These are phyloP conservation scores for Pterocles gutturalis DNA, from an alignment of 2,113 vertebrate species.

Conservation along the genomic window DNA sequence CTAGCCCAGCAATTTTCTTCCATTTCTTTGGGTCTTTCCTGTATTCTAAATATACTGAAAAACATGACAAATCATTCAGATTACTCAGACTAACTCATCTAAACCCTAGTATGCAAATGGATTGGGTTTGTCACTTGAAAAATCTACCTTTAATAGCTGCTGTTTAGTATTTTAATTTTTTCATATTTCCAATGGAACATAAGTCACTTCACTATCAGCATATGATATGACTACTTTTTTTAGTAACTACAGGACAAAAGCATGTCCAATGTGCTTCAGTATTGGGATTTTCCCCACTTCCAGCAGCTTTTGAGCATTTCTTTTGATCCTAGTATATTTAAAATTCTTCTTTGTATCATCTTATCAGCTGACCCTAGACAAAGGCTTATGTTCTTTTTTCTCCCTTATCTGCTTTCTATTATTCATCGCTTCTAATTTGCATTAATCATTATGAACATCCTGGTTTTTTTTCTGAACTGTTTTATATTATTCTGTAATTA, in stretches of 20 bases:
- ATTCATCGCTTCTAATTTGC: not conserved
- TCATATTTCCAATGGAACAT: not conserved
- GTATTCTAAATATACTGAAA: not conserved
- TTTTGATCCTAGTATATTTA: not conserved
- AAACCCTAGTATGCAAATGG: not conserved
- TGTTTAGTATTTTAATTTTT: not conserved
- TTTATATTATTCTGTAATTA: not conserved
- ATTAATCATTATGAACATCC: not conserved
- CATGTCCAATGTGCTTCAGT: not conserved
- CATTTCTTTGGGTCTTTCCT: not conserved
- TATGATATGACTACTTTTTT: not conserved
- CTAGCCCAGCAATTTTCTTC: not conserved
- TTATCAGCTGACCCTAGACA: not conserved
- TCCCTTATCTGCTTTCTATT: not conserved
- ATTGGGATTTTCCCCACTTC: not conserved
- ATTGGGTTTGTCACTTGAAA: not conserved
- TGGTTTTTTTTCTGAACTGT: not conserved
- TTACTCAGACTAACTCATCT: not conserved
- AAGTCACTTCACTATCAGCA: not conserved
- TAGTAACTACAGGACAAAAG: not conserved
- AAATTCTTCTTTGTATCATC: not conserved
- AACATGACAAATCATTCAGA: not conserved
- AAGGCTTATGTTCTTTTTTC: not conserved
- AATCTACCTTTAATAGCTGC: not conserved
- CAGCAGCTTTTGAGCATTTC: not conserved